A percentile compares a stretch with the other conserved stretches of the same genome.
Conservation (phyloP, 2,797 vertebrate genomes). For the Cottoperca gobio region DNA sequence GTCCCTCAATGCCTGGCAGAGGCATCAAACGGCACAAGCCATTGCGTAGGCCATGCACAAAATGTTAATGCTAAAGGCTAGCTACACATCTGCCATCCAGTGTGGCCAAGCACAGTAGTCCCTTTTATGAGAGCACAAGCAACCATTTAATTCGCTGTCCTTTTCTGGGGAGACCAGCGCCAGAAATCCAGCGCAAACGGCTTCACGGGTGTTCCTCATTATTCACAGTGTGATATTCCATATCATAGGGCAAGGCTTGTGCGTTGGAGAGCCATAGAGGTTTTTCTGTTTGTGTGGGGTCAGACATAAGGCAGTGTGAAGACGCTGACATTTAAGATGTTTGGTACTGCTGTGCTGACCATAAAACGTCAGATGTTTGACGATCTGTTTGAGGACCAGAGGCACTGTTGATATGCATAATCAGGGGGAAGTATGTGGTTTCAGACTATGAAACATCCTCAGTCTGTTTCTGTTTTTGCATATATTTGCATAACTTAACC, state of each 20-base stretch:
- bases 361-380: slow-evolving; percentile 57
- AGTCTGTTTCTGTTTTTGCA: slow-evolving; percentile 69
- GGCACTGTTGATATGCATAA: slow-evolving; percentile 70
- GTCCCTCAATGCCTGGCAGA: slow-evolving; percentile 64
- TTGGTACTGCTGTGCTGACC: slow-evolving; percentile 44
- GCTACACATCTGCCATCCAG: slow-evolving; percentile 80
- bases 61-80: slow-evolving; percentile 78
- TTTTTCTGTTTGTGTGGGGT: slow-evolving; percentile 65
- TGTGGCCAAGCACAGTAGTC: slow-evolving; percentile 71
- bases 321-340: slow-evolving; percentile 72
- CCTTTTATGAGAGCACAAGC: slow-evolving; percentile 80
- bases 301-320: slow-evolving; percentile 53
- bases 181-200: slow-evolving; percentile 55
- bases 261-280: slow-evolving; percentile 48
- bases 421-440: slow-evolving; percentile 68
- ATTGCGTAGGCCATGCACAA: slow-evolving; percentile 66
- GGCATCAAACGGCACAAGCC: slow-evolving; percentile 64
- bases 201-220: slow-evolving; percentile 75
- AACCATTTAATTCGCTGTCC: slow-evolving; percentile 73
- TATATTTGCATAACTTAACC: slow-evolving; percentile 78
- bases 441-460: slow-evolving; percentile 65
- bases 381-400: slow-evolving; percentile 54
- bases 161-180: slow-evolving; percentile 52
- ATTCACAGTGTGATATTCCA: slow-evolving; percentile 74
- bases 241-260: slow-evolving; percentile 70